Evolutionary conservation across 1,140 invertebrate species (phyloP).

Genomic region (Polyergus mexicanus): DNA sequence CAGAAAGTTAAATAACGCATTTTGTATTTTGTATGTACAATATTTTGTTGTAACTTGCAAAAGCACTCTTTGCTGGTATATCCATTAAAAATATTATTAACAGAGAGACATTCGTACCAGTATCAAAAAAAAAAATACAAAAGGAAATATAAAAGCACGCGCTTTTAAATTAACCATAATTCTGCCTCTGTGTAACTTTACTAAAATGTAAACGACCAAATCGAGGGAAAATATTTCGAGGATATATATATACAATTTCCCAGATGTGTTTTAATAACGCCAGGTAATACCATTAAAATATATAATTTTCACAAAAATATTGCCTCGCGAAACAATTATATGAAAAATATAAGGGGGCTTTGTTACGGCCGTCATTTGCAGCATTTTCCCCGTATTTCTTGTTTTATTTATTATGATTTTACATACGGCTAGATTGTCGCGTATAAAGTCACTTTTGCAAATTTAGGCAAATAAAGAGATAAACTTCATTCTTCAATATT

Average conservation of each 20-base stretch:
- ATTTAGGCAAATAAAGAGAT: neutral
- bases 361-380: neutral
- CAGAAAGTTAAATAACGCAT: neutral
- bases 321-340: slow-evolving; percentile 19
- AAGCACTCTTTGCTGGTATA: neutral
- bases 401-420: slow-evolving; percentile 6
- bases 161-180: slow-evolving; percentile 37
- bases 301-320: slow-evolving; percentile 48
- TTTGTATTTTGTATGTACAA: neutral
- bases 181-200: neutral
- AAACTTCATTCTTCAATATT: neutral
- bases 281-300: slow-evolving; percentile 49
- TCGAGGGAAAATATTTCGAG: neutral
- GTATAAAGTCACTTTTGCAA: neutral
- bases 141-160: neutral
- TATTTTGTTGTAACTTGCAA: neutral
- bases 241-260: slow-evolving; percentile 6
- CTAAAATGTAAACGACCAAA: slow-evolving; percentile 40
- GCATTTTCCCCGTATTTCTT: slow-evolving; percentile 22
- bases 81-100: slow-evolving; percentile 32
- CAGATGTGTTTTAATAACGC: slow-evolving; percentile 10
- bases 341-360: slow-evolving; percentile 14
- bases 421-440: neutral
- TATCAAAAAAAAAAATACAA: neutral
- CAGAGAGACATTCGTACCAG: neutral